Base-by-base conservation (phyloP, 2,888 invertebrate genomes). In the Scotopteryx bipunctaria region DNA sequence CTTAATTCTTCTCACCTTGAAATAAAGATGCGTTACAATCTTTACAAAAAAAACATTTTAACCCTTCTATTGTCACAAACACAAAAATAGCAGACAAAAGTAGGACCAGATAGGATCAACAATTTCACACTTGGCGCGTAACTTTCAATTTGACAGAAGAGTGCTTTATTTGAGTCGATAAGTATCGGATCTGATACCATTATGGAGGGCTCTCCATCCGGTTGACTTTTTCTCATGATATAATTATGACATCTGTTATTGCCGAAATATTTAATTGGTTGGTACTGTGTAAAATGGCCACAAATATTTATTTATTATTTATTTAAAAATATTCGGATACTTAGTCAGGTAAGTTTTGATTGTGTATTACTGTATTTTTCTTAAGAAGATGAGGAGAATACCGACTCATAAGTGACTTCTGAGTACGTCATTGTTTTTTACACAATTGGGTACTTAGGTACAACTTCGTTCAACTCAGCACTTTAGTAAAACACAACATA, bases 71-170 rank as follows among this genome's bases (percentile, higher is more conserved):
- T 60, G 61, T 60, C 56, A 48, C 41, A 41, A 49, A 64, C 63
- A 71, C 65, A 73, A 63, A 66, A 67, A 55, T 66, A 60, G 59
- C 69, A 70, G 67, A 78, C 75, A 57, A 79, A 71, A 72, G 64
- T 63, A 51, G 33, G 49, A 37, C 57, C 23, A 74, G 86, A 86
- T 86, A 86, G 59, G 61, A 86, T 87, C 86, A 73, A 67, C 73
- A 78, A 86, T 86, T 86, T 86, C 81, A 86, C 87, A 85, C 86
- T 83, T 75, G 70, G 73, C 75, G 73, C 66, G 71, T 65, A 66
- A 63, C 66, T 78, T 71, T 71, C 71, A 71, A 72, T 75, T 71
- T 74, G 76, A 75, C 70, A 75, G 71, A 63, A 67, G 73, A 82
- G 81, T 74, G 71, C 75, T 83, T 81, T 81, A 79, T 81, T 76